Percentiles rank a stretch among this genome's conserved stretches.
phyloP scores from a whole-genome alignment of 2,888 invertebrate genomes.

The Abscondita cerata region DNA sequence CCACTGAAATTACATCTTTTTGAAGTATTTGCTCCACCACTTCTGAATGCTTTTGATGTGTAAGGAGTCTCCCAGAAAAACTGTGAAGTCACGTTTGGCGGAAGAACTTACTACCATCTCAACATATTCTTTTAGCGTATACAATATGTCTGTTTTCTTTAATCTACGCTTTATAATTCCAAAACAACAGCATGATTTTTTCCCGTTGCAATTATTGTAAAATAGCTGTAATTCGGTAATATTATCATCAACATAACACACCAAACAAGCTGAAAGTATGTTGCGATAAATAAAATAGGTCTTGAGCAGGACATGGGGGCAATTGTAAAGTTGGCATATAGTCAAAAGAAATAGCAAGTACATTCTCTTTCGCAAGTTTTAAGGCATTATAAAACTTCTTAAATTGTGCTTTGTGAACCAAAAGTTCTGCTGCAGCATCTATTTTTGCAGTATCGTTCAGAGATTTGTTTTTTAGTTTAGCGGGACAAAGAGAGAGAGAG shows the following conservation, averaged over 20 bases:
- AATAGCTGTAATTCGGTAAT: slow-evolving; percentile 21
- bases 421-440: not conserved
- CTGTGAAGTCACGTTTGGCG: slow-evolving; percentile 2
- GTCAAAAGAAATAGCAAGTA: not conserved
- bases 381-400: slow-evolving; percentile 6
- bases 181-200: slow-evolving; percentile 22
- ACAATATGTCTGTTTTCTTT: slow-evolving; percentile 2
- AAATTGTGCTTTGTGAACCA: not conserved
- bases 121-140: slow-evolving; percentile 9
- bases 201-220: slow-evolving; percentile 23
- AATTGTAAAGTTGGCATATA: no score
- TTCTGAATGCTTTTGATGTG: not conserved
- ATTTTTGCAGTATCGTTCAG: not conserved
- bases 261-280: slow-evolving; percentile 30
- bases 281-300: slow-evolving; percentile 19
- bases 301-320: no score
- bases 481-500: no score
- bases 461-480: slow-evolving; percentile 1
- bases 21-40: slow-evolving; percentile 8
- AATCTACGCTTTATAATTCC: no score
- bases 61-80: slow-evolving; percentile 4
- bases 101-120: slow-evolving; percentile 9
- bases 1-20: slow-evolving; percentile 10
- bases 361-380: slow-evolving; percentile 1
- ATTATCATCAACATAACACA: no score